These are phyloP conservation scores for Tetramorium simillimum DNA, from an alignment of 1,140 invertebrate genomes.

Conservation along the genomic window DNA sequence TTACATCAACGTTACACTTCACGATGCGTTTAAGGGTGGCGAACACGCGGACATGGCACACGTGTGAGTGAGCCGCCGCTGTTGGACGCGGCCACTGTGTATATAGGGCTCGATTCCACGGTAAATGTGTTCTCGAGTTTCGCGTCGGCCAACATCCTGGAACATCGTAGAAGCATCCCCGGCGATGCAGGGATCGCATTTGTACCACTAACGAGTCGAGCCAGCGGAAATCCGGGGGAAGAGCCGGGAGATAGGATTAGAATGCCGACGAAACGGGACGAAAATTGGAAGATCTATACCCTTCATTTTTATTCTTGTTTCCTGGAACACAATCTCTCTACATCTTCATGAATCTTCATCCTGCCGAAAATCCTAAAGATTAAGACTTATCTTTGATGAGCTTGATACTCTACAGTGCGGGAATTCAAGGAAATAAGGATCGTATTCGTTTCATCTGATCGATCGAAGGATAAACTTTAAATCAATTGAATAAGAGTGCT, in stretches of 20 bases:
- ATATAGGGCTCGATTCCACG: not conserved
- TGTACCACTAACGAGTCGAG: not conserved
- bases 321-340: not conserved
- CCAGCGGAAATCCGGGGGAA: not conserved
- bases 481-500: not conserved
- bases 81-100: not conserved
- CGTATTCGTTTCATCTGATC: not conserved
- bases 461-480: not conserved
- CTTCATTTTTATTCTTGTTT: not conserved
- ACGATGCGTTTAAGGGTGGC: constrained; percentile 1
- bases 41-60: not conserved
- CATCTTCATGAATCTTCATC: not conserved
- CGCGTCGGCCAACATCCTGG: not conserved
- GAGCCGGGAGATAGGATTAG: not conserved
- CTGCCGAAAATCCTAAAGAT: not conserved
- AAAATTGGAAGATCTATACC: not conserved
- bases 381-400: not conserved
- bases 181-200: not conserved
- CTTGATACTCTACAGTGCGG: not conserved
- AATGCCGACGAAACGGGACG: not conserved
- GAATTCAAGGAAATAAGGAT: not conserved
- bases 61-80: not conserved
- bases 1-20: not conserved
- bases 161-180: constrained; percentile 5
- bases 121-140: constrained; percentile 35